A percentile compares a stretch with the other conserved stretches of the same genome.
Evolutionary conservation across 1,140 invertebrate species (phyloP).

Genomic region (Argopecten irradians): DNA sequence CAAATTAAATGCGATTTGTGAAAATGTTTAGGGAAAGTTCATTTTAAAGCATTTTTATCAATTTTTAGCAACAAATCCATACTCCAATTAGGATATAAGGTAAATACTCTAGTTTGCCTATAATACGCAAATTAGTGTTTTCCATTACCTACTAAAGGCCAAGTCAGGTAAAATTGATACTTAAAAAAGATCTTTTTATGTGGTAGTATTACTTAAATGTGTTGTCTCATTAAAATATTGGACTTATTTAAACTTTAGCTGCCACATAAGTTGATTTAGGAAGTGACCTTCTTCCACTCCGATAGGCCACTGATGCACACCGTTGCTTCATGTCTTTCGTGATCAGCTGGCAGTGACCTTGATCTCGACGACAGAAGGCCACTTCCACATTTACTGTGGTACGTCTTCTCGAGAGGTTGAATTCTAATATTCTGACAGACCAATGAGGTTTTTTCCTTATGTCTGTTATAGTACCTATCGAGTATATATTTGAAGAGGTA

Average conservation of each 20-base stretch:
- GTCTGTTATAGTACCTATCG: slow-evolving; percentile 25
- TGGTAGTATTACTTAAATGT: no score
- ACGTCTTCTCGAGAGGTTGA: slow-evolving; percentile 3
- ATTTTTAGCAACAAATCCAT: no score
- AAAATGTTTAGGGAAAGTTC: no score
- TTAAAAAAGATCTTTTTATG: no score
- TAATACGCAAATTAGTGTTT: no score
- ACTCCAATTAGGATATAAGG: no score
- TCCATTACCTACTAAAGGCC: no score
- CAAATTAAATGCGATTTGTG: no score
- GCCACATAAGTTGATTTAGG: not conserved
- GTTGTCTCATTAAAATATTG: not conserved
- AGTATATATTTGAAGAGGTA: not conserved
- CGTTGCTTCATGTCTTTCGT: not conserved
- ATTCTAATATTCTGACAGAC: slow-evolving; percentile 25
- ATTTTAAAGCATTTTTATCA: no score
- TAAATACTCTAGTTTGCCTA: no score
- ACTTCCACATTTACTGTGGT: not conserved
- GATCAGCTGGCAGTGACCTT: not conserved
- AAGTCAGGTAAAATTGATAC: no score
- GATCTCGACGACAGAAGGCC: not conserved
- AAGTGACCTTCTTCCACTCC: not conserved
- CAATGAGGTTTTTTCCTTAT: slow-evolving; percentile 36
- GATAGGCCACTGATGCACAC: not conserved
- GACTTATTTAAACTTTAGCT: not conserved